Evolutionary conservation across 2,113 vertebrate genomes (phyloP).

Genomic region (Solea senegalensis): DNA sequence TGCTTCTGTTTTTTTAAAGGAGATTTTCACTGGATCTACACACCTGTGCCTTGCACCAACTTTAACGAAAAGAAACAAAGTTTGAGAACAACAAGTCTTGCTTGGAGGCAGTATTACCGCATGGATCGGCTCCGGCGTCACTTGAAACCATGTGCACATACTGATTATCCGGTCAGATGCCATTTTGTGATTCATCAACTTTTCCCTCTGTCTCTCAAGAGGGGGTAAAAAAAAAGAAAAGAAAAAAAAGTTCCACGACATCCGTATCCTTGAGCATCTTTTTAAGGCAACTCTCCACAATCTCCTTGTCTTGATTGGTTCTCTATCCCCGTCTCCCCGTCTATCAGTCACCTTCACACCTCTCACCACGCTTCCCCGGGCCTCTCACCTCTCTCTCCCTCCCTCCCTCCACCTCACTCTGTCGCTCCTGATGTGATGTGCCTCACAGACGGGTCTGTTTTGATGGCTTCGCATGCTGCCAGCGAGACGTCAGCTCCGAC

Average conservation of each 20-base stretch:
- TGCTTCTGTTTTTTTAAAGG: too few species aligned
- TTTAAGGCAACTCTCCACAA: slow-evolving; percentile 9
- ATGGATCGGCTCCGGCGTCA: too few species aligned
- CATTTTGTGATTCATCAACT: not conserved
- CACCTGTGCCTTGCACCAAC: too few species aligned
- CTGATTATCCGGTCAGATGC: too few species aligned
- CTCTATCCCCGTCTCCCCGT: not conserved
- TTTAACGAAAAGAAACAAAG: too few species aligned
- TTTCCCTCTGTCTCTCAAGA: not conserved
- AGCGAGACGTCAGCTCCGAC: slow-evolving; percentile 51
- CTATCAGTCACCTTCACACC: slow-evolving; percentile 35
- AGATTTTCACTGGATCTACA: too few species aligned
- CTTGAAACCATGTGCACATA: too few species aligned
- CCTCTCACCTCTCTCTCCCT: slow-evolving; percentile 7
- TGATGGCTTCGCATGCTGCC: slow-evolving; percentile 59
- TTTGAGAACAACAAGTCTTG: too few species aligned
- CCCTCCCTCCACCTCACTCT: not conserved
- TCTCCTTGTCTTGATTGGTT: slow-evolving; percentile 4
- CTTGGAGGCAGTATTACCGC: too few species aligned
- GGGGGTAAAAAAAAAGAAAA: not conserved
- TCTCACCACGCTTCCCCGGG: slow-evolving; percentile 13
- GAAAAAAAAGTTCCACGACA: too few species aligned
- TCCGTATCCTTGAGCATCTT: slow-evolving; percentile 7
- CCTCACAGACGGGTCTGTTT: slow-evolving; percentile 47
- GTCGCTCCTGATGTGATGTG: slow-evolving; percentile 31